Evolutionary conservation across 2,888 invertebrate genomes (phyloP).

Genomic region (Mycogona germanica): DNA sequence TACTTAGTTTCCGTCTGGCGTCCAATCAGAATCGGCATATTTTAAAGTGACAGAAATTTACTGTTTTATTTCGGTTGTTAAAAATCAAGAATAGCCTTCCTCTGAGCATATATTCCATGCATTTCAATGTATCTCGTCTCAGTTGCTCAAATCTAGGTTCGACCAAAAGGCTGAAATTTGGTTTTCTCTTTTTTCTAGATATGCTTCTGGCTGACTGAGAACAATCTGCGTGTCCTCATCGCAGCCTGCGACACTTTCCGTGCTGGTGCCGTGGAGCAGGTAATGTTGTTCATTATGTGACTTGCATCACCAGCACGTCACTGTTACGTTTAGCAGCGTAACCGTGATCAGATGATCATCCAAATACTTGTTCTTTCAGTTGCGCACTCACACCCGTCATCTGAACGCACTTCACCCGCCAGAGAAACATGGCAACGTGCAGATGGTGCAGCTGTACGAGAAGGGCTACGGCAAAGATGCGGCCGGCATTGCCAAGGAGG

Average conservation of each 20-base stretch:
- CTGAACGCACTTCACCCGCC: constrained; percentile 88
- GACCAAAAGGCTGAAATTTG: too few relatives aligned
- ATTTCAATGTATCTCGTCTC: too few relatives aligned
- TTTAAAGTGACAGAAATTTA: neutral
- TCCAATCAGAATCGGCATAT: too few relatives aligned
- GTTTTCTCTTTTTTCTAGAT: too few relatives aligned
- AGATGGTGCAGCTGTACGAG: constrained; percentile 91
- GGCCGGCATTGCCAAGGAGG: constrained; percentile 96
- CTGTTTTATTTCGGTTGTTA: neutral
- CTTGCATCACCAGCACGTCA: too few relatives aligned
- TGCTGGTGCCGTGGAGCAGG: constrained; percentile 98
- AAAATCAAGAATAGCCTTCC: neutral
- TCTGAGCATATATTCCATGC: neutral
- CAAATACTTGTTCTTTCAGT: too few relatives aligned
- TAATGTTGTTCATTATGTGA: too few relatives aligned
- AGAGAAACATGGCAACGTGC: constrained; percentile 50
- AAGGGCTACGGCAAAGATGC: constrained; percentile 98
- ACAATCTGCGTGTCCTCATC: constrained; percentile 86
- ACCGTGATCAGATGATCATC: too few relatives aligned
- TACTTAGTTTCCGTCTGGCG: too few relatives aligned
- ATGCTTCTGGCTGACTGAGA: constrained; percentile 98
- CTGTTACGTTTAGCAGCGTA: too few relatives aligned
- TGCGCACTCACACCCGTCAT: constrained; percentile 85
- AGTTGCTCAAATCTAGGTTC: too few relatives aligned
- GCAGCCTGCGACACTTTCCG: constrained; percentile 99